Conservation (phyloP, 2,113 vertebrate genomes). For the Scatophagus argus region DNA sequence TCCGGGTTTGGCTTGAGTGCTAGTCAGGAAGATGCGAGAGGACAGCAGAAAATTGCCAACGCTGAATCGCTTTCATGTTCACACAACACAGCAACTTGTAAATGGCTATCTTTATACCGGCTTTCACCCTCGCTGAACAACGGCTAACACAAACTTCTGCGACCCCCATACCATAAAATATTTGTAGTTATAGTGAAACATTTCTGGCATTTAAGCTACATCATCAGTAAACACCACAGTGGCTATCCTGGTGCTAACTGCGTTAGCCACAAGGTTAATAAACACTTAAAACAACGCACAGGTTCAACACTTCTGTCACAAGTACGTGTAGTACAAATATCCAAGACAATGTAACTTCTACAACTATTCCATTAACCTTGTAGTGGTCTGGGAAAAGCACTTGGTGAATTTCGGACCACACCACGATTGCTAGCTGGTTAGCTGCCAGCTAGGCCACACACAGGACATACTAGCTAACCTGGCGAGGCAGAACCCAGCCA, state of each 20-base stretch:
- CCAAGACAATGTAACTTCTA: background rate
- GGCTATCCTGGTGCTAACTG: slow-evolving; percentile 71
- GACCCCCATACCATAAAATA: background rate
- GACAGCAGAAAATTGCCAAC: slow-evolving; percentile 60
- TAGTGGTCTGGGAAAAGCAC: too few species aligned
- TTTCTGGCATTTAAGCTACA: slow-evolving; percentile 21
- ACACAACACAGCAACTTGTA: background rate
- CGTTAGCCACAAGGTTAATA: slow-evolving; percentile 64
- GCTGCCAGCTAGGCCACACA: slow-evolving; percentile 80
- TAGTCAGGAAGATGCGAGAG: slow-evolving; percentile 71
- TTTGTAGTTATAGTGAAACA: background rate
- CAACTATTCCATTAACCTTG: background rate
- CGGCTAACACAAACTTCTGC: background rate
- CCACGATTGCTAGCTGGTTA: slow-evolving; percentile 69
- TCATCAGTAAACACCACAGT: slow-evolving; percentile 69
- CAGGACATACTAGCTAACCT: slow-evolving; percentile 80
- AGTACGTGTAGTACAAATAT: slow-evolving; percentile 17
- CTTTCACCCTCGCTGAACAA: background rate
- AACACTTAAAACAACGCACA: slow-evolving; percentile 51
- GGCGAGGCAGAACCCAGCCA: slow-evolving; percentile 85
- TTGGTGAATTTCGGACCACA: slow-evolving; percentile 30
- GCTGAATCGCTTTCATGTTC: slow-evolving; percentile 34
- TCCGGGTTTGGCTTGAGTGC: slow-evolving; percentile 77
- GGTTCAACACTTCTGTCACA: slow-evolving; percentile 45
- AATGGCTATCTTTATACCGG: background rate